These are phyloP conservation scores for Aldabrachelys gigantea DNA, from an alignment of 2,113 vertebrate genomes.

Conservation along the genomic window DNA sequence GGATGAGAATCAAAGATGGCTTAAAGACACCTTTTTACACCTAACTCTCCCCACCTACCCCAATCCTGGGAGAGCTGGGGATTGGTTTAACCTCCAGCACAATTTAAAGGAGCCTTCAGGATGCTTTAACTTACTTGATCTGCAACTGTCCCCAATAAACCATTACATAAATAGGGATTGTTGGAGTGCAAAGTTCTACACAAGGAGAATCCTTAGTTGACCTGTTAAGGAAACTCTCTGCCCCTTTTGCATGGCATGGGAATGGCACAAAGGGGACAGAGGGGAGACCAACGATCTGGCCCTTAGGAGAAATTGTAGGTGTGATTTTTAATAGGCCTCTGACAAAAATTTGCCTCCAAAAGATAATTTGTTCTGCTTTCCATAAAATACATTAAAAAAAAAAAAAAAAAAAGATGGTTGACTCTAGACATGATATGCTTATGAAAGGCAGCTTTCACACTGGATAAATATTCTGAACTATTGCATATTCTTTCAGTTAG, in stretches of 20 bases:
- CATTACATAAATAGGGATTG: neutral
- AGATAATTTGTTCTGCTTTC: neutral
- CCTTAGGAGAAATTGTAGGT: neutral
- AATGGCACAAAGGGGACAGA: neutral
- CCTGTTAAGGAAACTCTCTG: neutral
- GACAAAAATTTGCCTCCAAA: neutral
- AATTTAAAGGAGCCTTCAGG: neutral
- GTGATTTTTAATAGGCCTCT: neutral
- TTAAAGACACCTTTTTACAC: neutral
- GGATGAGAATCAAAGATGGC: neutral
- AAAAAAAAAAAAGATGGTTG: neutral
- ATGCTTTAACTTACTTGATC: neutral
- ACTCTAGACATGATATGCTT: neutral
- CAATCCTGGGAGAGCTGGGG: neutral
- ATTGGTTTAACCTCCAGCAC: neutral
- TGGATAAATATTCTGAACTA: neutral
- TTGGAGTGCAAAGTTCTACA: neutral
- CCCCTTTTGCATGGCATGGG: accelerated
- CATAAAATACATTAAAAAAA: neutral
- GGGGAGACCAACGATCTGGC: neutral
- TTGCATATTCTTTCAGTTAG: neutral
- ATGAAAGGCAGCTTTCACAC: neutral
- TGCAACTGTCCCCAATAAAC: neutral
- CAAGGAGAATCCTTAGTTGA: neutral
- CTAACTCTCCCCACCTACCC: neutral